phyloP scores from a whole-genome alignment of 1,140 invertebrate species.

The Hestina assimilis region DNA sequence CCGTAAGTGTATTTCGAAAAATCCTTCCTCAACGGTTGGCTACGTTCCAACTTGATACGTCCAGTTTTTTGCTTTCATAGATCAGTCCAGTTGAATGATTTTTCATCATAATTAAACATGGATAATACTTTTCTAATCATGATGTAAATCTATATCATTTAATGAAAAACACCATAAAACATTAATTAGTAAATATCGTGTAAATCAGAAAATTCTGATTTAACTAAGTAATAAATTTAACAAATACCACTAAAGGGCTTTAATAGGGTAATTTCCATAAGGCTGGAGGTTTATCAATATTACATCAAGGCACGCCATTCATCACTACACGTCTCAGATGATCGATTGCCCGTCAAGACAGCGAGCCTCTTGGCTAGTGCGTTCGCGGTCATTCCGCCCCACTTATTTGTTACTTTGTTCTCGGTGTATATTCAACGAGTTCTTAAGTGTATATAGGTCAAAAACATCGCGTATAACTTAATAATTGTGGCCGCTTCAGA shows the following conservation, averaged over 20 bases:
- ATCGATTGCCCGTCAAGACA: slow-evolving; percentile 34
- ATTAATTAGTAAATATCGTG: too few relatives aligned
- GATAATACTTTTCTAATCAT: too few relatives aligned
- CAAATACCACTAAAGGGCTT: slow-evolving; percentile 18
- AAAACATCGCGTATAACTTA: not conserved
- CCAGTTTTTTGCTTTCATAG: too few relatives aligned
- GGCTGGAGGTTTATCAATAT: slow-evolving; percentile 35
- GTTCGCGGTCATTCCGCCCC: slow-evolving; percentile 8
- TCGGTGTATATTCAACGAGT: not conserved
- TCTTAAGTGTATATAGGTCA: not conserved
- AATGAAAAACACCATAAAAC: too few relatives aligned
- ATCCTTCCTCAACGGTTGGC: too few relatives aligned
- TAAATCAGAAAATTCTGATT: too few relatives aligned
- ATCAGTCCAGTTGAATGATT: too few relatives aligned
- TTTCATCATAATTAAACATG: too few relatives aligned
- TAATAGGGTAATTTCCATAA: slow-evolving; percentile 41
- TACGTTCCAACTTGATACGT: too few relatives aligned
- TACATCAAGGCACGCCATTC: slow-evolving; percentile 34
- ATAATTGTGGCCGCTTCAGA: too few relatives aligned
- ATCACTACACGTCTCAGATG: slow-evolving; percentile 37
- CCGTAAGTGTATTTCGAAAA: too few relatives aligned
- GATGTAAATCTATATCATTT: too few relatives aligned
- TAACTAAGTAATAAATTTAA: slow-evolving; percentile 6
- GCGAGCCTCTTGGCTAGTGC: slow-evolving; percentile 15
- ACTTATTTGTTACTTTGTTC: slow-evolving; percentile 3